Percentiles rank a stretch among this genome's conserved stretches.
Evolutionary conservation across 2,888 invertebrate genomes (phyloP).

Genomic region (Andrena chrysosceles): DNA sequence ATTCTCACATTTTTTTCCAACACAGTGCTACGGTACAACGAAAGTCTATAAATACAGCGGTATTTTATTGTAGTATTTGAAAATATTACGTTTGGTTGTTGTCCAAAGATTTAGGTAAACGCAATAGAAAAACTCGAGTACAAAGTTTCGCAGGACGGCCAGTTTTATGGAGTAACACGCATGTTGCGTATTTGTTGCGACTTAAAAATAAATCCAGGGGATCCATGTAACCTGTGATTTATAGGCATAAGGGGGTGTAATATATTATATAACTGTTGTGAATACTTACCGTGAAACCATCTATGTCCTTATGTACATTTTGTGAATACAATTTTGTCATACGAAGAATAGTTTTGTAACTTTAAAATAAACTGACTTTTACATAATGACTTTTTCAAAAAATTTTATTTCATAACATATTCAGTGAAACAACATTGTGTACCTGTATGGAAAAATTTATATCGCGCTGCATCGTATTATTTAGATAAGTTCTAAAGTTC

Average conservation of each 20-base stretch:
- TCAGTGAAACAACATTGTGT: neutral
- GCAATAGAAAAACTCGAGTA: neutral
- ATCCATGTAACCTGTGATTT: neutral
- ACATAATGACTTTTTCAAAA: neutral
- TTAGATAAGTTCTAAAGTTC: neutral
- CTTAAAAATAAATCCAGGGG: neutral
- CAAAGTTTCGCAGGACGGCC: neutral
- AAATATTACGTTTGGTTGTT: neutral
- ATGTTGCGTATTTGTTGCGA: neutral
- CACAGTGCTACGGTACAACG: neutral
- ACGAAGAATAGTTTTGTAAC: conserved; percentile 25
- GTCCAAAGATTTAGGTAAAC: neutral
- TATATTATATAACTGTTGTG: conserved; percentile 21
- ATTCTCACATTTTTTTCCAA: neutral
- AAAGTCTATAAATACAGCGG: neutral
- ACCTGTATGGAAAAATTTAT: neutral
- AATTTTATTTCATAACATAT: too few relatives aligned
- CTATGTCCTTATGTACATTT: conserved; percentile 21
- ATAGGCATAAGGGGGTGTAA: neutral
- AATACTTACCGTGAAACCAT: conserved; percentile 3
- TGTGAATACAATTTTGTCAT: conserved; percentile 27
- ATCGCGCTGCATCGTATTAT: neutral
- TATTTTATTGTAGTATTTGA: neutral
- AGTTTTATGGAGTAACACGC: conserved; percentile 5
- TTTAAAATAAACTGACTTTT: conserved; percentile 23